Percentiles rank a stretch among this genome's conserved stretches.
Evolutionary conservation across 2,888 invertebrate genomes (phyloP).

Genomic region (Dryobota labecula): DNA sequence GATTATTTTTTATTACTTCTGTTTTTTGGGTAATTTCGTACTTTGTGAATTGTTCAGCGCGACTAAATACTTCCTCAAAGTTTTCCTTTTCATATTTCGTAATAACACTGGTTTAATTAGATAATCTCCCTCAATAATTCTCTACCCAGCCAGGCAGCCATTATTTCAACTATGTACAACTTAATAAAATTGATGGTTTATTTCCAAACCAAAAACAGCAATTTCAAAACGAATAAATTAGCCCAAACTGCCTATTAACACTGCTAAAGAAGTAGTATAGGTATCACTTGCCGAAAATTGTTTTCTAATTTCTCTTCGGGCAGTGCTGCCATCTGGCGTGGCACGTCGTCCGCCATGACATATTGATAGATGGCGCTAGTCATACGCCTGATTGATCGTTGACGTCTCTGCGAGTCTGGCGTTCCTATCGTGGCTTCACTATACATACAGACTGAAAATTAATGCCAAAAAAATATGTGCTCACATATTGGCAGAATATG

Average conservation of each 20-base stretch:
- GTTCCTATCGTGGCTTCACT: slow-evolving; percentile 59
- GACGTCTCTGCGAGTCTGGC: slow-evolving; percentile 80
- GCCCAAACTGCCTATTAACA: slow-evolving; percentile 50
- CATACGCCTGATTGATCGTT: slow-evolving; percentile 86
- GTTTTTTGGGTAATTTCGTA: slow-evolving; percentile 50
- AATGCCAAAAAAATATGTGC: slow-evolving; percentile 55
- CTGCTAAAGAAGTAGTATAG: slow-evolving; percentile 50
- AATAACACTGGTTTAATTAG: slow-evolving; percentile 29
- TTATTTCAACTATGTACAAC: slow-evolving; percentile 47
- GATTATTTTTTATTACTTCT: slow-evolving; percentile 60
- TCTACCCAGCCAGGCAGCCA: not conserved
- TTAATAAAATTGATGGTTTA: slow-evolving; percentile 47
- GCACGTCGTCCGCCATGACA: slow-evolving; percentile 80
- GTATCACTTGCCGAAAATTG: slow-evolving; percentile 80
- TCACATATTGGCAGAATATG: slow-evolving; percentile 32
- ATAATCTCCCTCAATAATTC: slow-evolving; percentile 31
- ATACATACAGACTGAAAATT: slow-evolving; percentile 57
- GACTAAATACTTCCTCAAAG: slow-evolving; percentile 39
- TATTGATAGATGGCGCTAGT: slow-evolving; percentile 89
- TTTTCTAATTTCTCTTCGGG: slow-evolving; percentile 85
- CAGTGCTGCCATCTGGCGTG: slow-evolving; percentile 87
- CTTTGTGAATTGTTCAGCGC: slow-evolving; percentile 26
- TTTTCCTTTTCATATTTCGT: slow-evolving; percentile 16
- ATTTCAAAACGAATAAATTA: slow-evolving; percentile 44
- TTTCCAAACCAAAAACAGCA: slow-evolving; percentile 31